These are phyloP conservation scores for Stratiomys singularior DNA, from an alignment of 2,888 invertebrate genomes.

Conservation along the genomic window DNA sequence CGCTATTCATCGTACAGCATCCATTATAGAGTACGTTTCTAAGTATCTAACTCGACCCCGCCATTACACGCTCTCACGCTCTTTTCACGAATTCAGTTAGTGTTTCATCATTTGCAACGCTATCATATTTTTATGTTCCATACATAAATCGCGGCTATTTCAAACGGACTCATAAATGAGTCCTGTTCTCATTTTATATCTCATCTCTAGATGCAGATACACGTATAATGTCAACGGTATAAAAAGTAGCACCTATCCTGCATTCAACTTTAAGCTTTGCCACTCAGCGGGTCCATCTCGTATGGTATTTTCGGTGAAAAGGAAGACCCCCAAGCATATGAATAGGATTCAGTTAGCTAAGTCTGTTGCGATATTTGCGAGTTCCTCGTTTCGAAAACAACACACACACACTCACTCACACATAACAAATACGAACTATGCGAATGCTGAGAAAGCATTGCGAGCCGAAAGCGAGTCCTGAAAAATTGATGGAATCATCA, in stretches of 20 bases:
- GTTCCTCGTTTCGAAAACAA: no score
- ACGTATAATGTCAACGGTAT: no score
- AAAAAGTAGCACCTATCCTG: no score
- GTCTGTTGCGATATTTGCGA: no score
- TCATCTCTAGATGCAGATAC: no score
- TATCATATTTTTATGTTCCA: conserved; percentile 5
- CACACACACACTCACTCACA: no score
- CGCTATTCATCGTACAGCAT: neutral
- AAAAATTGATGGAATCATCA: conserved; percentile 37
- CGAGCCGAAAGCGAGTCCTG: neutral
- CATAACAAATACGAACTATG: no score
- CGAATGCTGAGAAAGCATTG: neutral
- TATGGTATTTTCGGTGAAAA: neutral
- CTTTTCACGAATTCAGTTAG: conserved; percentile 16
- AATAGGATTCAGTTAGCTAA: neutral
- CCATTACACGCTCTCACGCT: neutral
- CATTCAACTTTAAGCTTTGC: no score
- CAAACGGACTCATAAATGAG: conserved; percentile 20
- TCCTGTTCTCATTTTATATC: neutral
- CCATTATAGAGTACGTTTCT: no score
- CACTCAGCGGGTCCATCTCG: neutral
- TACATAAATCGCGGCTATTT: neutral
- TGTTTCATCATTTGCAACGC: conserved; percentile 10
- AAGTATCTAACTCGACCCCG: neutral
- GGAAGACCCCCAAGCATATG: neutral